Evolutionary conservation across 2,113 vertebrate species (phyloP), one percentile per base, ranked within the genome.

Genomic region (Cynocephalus volans): DNA sequence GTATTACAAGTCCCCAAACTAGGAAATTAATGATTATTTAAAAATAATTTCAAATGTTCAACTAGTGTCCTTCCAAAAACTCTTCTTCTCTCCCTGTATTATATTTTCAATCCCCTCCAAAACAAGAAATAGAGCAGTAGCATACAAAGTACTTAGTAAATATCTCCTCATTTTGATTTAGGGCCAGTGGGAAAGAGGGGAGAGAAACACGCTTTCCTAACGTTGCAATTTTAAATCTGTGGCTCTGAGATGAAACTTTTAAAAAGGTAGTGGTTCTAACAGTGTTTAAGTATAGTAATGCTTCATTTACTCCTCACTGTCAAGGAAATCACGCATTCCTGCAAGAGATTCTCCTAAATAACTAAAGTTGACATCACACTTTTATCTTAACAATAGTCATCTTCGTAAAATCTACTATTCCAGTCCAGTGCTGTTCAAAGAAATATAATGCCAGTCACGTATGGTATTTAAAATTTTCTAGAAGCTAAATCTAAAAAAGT

Each of bases 401-500:
- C 56, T 86, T 86, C 77, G 65, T 76, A 70, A 95, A 62, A 41
- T 6, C n/a, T 56, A 11, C 54, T 72, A 52, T 33, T 85, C 33
- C 52, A 14, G 64, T 56, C 15, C 17, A 41, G 18, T 6, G 0
- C 54, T 86, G 21, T 19, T 65, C 67, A 45, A 92, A 76, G 45
- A 86, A 45, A 62, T n/a, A 31, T 15, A 65, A 85, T n/a, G 36
- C 45, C 10, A 62, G 23, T 67, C 36, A 82, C 7, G 9, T 3
- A 23, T 8, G 21, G 23, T 54, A 85, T 62, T 94, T 18, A 18
- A 72, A 23, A 41, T 90, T 93, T 93, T 86, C 67, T 77, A 92
- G 58, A 90, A 64, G 33, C 45, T 45, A 62, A 10, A 26, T 88
- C 41, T 77, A 31, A 82, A 85, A 93, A 85, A 36, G 67, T 18